phyloP scores from a whole-genome alignment of 1,140 invertebrate genomes.

The Drosophila truncata region DNA sequence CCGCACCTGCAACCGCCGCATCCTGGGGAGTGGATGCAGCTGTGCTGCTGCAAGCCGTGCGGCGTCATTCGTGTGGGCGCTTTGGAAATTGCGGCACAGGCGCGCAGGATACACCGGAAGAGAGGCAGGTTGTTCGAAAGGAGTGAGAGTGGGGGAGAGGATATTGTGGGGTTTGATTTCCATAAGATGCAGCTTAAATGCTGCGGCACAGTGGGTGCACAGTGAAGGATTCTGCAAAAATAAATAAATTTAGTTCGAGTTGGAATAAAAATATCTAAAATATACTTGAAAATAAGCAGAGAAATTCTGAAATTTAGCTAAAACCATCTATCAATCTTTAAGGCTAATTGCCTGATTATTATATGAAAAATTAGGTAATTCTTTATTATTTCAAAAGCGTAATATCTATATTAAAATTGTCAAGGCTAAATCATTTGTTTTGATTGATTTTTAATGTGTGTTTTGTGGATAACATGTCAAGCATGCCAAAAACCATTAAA shows the following conservation, averaged over 20 bases:
- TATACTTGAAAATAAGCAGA: neutral
- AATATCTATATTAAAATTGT: constrained; percentile 6
- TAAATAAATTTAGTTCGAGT: too few relatives aligned
- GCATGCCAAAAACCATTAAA: constrained; percentile 31
- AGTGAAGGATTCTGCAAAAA: neutral
- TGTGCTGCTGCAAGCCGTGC: constrained; percentile 68
- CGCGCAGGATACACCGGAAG: constrained; percentile 53
- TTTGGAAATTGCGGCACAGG: constrained; percentile 65
- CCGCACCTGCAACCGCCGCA: constrained; percentile 31
- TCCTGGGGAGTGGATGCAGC: constrained; percentile 42
- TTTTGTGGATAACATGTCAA: constrained; percentile 26
- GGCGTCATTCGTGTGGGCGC: constrained; percentile 70
- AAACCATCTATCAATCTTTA: neutral
- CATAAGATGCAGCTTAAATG: constrained; percentile 7
- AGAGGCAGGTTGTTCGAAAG: too few relatives aligned
- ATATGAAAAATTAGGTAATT: neutral
- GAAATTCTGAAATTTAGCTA: neutral
- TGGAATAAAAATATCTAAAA: neutral
- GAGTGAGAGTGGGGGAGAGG: neutral
- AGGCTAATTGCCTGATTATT: neutral
- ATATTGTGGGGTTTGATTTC: constrained; percentile 11
- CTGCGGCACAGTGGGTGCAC: neutral
- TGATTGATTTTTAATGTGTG: constrained; percentile 27
- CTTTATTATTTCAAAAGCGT: neutral
- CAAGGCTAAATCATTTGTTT: constrained; percentile 10